Evolutionary conservation across 1,140 invertebrate species (phyloP).

Genomic region (Nomia melanderi): DNA sequence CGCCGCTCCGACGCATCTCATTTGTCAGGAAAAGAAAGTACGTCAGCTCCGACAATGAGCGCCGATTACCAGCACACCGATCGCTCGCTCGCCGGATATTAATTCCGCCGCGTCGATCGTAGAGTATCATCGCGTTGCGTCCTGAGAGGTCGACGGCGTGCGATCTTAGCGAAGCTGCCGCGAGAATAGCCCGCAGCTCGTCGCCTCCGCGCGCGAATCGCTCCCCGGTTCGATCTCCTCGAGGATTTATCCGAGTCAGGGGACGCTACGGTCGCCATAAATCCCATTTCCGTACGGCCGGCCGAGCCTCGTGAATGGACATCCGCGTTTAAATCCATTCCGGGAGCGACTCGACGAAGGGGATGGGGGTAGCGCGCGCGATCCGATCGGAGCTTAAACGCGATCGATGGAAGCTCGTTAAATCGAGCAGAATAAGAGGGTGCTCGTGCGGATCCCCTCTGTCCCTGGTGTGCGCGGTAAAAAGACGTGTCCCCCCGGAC

Average conservation of each 20-base stretch:
- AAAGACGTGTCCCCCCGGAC: not conserved
- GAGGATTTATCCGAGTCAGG: conserved; percentile 7
- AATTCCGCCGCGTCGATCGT: no score
- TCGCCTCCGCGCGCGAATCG: no score
- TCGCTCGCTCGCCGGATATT: no score
- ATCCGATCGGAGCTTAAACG: conserved; percentile 6
- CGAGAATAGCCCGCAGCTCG: no score
- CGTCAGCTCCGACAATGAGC: no score
- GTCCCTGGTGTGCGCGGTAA: not conserved
- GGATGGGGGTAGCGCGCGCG: not conserved
- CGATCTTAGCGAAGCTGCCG: no score
- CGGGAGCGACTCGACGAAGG: not conserved
- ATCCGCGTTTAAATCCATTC: conserved; percentile 8
- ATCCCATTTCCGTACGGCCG: conserved; percentile 11
- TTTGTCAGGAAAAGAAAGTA: no score
- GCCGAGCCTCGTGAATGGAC: conserved; percentile 1
- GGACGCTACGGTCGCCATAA: not conserved
- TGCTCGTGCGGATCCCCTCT: not conserved
- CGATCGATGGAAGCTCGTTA: conserved; percentile 37
- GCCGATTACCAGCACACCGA: no score
- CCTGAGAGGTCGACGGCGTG: no score
- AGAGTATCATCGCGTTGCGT: no score
- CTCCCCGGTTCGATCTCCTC: conserved; percentile 3
- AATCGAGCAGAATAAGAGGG: conserved; percentile 36
- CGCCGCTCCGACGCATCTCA: no score